Base-by-base conservation (phyloP, 2,888 invertebrate genomes). In the Diaperis boleti region DNA sequence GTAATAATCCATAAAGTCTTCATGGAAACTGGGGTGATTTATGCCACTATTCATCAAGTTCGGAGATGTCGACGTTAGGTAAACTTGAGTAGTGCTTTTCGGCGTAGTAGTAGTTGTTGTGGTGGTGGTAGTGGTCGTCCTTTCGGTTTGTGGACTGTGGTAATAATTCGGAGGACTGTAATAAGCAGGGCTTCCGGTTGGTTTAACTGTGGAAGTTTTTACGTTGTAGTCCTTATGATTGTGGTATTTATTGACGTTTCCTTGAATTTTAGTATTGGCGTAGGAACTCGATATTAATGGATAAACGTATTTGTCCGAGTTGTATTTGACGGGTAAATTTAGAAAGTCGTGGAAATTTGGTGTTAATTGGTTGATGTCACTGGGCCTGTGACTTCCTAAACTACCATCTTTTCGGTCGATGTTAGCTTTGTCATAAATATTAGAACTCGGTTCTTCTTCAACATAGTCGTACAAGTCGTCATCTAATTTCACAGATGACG, bases 241-340 rank as follows among this genome's bases (percentile, higher is more conserved):
- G 62, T 84, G 83, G 69, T 83, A 84, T 65, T 83, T 85, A 68
- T 85, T 85, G 49, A 84, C 84, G 74, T 84, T 86, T 42, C 89
- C 89, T 74, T 90, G 90, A 17, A 89, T 86, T 75, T 90, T 90
- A 0, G 89, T 85, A 71, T 89, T 90, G 0, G 90, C 89, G 74
- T 90, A 90, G 1, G 89, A 89, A 72, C 85, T 89, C 0, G 89
- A 89, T 52, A 90, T 89, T 50, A 90, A 73, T 0, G 90, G 90
- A 76, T 87, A 88, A 1, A 87, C 87, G 67, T 88, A 89, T 74
- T 88, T 89, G 20, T 88, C 87, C 0, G 88, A 86, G 7, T 88
- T 87, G 70, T 89, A 89, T 68, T 87, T 88, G 0, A 88, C 87
- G 0, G 89, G 89, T 14, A 89, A 77, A 76, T 89, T 89, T 0